Base-by-base conservation (phyloP, 2,888 invertebrate genomes). In the Eristalinus aeneus region DNA sequence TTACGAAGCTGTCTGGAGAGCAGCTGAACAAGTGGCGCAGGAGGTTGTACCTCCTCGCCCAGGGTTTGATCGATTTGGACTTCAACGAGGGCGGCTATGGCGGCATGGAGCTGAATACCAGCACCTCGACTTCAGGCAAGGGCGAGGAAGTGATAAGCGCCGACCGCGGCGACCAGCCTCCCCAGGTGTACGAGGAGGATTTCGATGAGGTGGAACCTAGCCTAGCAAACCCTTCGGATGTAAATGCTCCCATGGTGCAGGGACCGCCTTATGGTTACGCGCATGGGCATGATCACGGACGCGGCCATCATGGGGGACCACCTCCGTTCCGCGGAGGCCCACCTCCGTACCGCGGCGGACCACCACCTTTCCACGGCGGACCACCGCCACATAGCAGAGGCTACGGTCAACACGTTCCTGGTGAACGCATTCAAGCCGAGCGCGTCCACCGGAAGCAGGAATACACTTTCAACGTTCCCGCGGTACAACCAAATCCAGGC, bases 161-260 rank as follows among this genome's bases (percentile, higher is more conserved):
- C 73, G 91, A 92, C 88, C 91, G 92, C 12, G 92, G 92, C 0
- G 92, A 93, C 88, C 93, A 93, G 67, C 93, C 92, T 0, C 92
- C 93, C 0, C 90, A 92, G 81, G 83, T 88, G 0, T 91, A 90
- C 56, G 91, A 91, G 12, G 92, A 92, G 46, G 89, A 89, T 3
- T 88, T 89, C n/a, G 91, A 91, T 5, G 89, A 89, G 0, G 89
- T 90, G 16, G 92, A 92, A 61, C 91, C 92, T 0, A 91, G 91
- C 0, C 83, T 92, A 8, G 91, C 89, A 39, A 90, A 89, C 12
- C 89, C 89, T 27, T 79, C 83, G 4, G 67, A 84, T 53, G 61
- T 32, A 8, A 81, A 69, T 32, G 81, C 81, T 39, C 82, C 88
- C 11, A 63, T 69, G 22, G 60, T 82, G 4, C 46, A 73, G 0